Conservation (phyloP, 2,888 invertebrate genomes). For the Quadroppia sp. region DNA sequence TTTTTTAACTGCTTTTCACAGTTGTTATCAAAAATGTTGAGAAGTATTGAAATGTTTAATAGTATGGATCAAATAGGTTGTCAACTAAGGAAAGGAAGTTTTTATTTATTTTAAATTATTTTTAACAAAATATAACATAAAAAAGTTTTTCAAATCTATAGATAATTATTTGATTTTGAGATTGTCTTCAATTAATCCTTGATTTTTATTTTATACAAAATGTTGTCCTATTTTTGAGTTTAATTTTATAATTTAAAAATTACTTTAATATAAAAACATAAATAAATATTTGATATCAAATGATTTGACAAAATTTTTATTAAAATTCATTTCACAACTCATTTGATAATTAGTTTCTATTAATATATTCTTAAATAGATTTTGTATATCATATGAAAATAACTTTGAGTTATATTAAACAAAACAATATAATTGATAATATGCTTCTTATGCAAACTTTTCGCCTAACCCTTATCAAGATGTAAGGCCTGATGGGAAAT, state of each 20-base stretch:
- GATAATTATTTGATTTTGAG: background rate
- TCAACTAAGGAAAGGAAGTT: slow-evolving; percentile 10
- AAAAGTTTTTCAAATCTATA: background rate
- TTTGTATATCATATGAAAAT: too few species aligned
- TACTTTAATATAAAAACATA: background rate
- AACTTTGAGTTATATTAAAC: too few species aligned
- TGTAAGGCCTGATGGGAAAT: too few species aligned
- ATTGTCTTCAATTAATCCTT: background rate
- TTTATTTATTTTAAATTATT: background rate
- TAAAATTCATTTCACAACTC: background rate
- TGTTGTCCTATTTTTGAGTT: background rate
- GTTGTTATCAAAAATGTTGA: background rate
- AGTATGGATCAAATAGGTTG: background rate
- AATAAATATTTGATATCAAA: background rate
- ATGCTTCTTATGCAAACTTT: too few species aligned
- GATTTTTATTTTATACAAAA: background rate
- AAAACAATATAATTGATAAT: too few species aligned
- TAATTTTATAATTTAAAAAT: background rate
- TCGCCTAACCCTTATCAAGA: too few species aligned
- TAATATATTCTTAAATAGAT: too few species aligned
- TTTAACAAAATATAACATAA: background rate
- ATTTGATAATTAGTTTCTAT: background rate
- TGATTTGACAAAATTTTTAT: background rate
- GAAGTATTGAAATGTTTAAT: background rate
- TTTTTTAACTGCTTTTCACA: background rate